These are phyloP conservation scores for Plestiodon gilberti DNA, from an alignment of 2,113 vertebrate species.

Conservation along the genomic window DNA sequence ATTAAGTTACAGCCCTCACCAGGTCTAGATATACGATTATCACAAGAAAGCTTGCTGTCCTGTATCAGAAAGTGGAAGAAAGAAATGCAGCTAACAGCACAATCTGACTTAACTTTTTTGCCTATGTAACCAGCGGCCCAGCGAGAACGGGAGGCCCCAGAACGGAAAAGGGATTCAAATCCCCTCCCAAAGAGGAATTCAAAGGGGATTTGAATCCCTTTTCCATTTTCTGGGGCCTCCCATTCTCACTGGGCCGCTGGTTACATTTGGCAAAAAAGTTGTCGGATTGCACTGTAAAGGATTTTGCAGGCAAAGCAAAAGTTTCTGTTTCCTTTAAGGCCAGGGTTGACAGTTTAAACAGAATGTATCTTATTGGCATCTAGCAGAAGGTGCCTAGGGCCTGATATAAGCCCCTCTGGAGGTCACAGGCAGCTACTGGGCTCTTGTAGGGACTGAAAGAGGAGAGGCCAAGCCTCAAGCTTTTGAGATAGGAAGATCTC, in stretches of 20 bases:
- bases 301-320: not conserved
- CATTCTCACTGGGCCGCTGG: too few species aligned
- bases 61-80: not conserved
- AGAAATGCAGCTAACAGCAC: too few species aligned
- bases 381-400: not conserved
- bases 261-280: too few species aligned
- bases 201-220: too few species aligned
- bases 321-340: accelerated
- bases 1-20: not conserved
- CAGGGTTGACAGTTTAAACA: not conserved
- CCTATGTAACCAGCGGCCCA: too few species aligned
- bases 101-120: too few species aligned
- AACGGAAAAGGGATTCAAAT: too few species aligned
- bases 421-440: not conserved
- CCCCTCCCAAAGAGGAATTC: too few species aligned
- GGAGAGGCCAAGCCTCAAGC: not conserved
- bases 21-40: not conserved
- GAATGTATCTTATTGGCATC: not conserved
- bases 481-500: not conserved
- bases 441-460: not conserved
- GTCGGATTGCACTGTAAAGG: too few species aligned
- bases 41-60: not conserved
- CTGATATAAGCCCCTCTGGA: not conserved
- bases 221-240: too few species aligned
- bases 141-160: too few species aligned